Evolutionary conservation across 2,888 invertebrate species (phyloP).

Genomic region (Eupithecia exiguata): DNA sequence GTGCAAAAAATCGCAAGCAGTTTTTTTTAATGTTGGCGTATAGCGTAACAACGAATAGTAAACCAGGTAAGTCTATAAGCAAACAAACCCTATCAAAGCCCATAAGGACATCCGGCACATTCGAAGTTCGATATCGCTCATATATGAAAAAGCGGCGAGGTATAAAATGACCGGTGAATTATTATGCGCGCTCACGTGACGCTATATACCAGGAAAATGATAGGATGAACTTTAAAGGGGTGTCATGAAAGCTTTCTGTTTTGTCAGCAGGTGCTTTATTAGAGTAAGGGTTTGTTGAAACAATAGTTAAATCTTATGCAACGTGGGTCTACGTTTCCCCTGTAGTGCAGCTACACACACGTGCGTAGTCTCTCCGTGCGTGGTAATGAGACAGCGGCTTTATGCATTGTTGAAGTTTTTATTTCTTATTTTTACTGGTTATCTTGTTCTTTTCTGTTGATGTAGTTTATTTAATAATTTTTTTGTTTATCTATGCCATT

Average conservation of each 20-base stretch:
- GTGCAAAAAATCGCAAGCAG: not conserved
- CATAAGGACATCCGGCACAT: constrained; percentile 23
- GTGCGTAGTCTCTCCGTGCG: too few relatives aligned
- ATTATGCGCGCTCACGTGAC: constrained; percentile 43
- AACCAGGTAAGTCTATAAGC: not conserved
- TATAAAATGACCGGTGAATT: constrained; percentile 37
- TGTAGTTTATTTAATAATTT: too few relatives aligned
- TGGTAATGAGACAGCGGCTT: too few relatives aligned
- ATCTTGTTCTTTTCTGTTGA: too few relatives aligned
- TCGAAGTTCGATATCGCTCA: constrained; percentile 21
- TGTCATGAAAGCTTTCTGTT: constrained; percentile 17
- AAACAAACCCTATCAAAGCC: constrained; percentile 14
- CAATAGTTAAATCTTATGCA: not conserved
- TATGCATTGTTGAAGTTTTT: too few relatives aligned
- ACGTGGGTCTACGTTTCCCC: too few relatives aligned
- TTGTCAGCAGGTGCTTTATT: constrained; percentile 1
- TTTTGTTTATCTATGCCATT: too few relatives aligned
- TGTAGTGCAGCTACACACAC: too few relatives aligned
- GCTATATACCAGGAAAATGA: constrained; percentile 11
- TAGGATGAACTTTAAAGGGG: constrained; percentile 5
- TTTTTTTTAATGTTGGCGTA: not conserved
- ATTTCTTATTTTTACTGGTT: too few relatives aligned
- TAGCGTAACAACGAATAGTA: not conserved
- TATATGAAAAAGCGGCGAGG: constrained; percentile 38
- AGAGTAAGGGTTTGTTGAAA: not conserved